Conservation (phyloP, 2,888 invertebrate genomes). For the Himalopsyche tibetana region DNA sequence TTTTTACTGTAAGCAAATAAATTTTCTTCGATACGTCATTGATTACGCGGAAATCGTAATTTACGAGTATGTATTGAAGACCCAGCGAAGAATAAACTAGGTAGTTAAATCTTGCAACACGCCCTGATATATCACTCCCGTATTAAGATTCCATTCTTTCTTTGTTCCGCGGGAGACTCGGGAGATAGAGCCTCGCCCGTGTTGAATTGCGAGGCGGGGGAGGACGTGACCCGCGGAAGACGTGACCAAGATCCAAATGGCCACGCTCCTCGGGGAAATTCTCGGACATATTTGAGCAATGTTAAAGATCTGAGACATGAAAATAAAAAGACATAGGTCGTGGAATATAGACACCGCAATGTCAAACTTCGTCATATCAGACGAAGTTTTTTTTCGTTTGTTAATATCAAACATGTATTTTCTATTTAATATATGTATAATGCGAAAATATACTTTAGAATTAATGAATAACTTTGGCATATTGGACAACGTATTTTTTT, state of each 20-base stretch:
- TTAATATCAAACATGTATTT: neutral
- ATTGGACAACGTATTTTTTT: no score
- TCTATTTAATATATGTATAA: neutral
- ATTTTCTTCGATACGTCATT: neutral
- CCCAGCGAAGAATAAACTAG: neutral
- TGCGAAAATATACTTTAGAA: no score
- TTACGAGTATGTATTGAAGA: neutral
- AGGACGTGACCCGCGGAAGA: conserved; percentile 45
- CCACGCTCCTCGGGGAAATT: conserved; percentile 50
- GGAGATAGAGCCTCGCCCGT: neutral
- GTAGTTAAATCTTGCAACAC: conserved; percentile 6
- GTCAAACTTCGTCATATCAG: neutral
- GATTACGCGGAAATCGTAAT: neutral
- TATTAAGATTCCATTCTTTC: conserved; percentile 35
- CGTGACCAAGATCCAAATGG: conserved; percentile 56
- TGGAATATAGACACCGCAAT: neutral
- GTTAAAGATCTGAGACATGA: conserved; percentile 40
- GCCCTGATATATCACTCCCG: conserved; percentile 4
- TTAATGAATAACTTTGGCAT: no score
- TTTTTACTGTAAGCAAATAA: neutral
- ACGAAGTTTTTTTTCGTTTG: neutral
- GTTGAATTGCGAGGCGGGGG: conserved; percentile 1
- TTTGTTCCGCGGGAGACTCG: neutral
- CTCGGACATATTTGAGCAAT: conserved; percentile 57
- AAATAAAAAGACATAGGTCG: conserved; percentile 7